A percentile compares a stretch with the other conserved stretches of the same genome.
phyloP scores from a whole-genome alignment of 2,113 vertebrate species.

The Phalacrocorax brasilianus region DNA sequence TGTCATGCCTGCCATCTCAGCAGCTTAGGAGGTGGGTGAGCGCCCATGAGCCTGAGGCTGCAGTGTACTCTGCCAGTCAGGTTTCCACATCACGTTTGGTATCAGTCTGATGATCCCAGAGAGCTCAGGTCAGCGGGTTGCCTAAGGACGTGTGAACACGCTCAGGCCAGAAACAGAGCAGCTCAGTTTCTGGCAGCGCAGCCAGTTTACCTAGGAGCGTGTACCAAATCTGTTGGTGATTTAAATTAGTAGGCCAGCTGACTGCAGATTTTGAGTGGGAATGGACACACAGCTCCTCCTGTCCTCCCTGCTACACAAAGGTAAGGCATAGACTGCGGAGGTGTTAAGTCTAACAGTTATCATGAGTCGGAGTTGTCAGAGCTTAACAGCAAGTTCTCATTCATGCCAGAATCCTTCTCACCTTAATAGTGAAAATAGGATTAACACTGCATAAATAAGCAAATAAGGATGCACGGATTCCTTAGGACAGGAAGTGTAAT shows the following conservation, averaged over 20 bases:
- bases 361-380: not conserved
- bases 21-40: not conserved
- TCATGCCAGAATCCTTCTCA: not conserved
- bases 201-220: not conserved
- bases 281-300: not conserved
- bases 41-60: not conserved
- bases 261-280: not conserved
- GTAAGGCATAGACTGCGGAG: not conserved
- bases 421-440: constrained; percentile 1
- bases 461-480: not conserved
- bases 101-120: not conserved
- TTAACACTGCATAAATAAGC: constrained; percentile 18
- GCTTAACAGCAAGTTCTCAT: constrained; percentile 36
- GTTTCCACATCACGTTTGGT: not conserved
- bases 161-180: not conserved
- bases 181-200: not conserved
- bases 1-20: not conserved
- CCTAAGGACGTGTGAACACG: not conserved
- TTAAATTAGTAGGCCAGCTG: not conserved
- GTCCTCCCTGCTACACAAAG: not conserved
- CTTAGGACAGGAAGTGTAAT: constrained; percentile 13
- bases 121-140: not conserved
- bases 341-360: not conserved
- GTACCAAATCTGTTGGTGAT: not conserved
- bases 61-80: not conserved